A percentile compares a stretch with the other conserved stretches of the same genome.
Conservation (phyloP, 2,113 vertebrate species). For the Zosterops lateralis region DNA sequence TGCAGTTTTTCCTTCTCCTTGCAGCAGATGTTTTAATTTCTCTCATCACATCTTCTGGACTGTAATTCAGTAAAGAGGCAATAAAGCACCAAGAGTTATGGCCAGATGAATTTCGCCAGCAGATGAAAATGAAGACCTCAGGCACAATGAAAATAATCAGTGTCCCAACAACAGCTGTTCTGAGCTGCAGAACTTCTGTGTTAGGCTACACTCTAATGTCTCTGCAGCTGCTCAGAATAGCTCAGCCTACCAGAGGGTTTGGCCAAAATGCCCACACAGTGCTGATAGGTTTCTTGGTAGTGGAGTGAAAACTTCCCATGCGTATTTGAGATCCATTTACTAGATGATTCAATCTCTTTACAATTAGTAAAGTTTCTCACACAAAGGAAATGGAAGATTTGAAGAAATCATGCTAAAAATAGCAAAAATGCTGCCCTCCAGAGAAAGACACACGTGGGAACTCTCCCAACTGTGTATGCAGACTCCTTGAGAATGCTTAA, state of each 20-base stretch:
- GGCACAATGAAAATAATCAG: neutral
- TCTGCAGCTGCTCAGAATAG: neutral
- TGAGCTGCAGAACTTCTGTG: neutral
- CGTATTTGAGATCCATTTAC: neutral
- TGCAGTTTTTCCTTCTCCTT: neutral
- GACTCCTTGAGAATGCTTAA: neutral
- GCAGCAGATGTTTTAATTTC: neutral
- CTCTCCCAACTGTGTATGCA: neutral
- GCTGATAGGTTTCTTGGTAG: neutral
- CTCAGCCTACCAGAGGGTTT: neutral
- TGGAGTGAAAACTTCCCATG: neutral
- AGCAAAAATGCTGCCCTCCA: neutral
- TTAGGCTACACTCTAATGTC: neutral
- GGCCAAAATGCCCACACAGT: neutral
- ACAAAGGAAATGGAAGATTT: neutral
- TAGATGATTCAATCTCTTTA: neutral
- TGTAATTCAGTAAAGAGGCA: neutral
- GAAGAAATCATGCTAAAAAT: neutral
- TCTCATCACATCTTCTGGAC: neutral
- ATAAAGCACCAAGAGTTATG: neutral
- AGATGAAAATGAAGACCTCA: neutral
- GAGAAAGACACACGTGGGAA: neutral
- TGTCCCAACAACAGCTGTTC: neutral
- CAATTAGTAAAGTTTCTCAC: neutral
- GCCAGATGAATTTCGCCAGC: neutral